Conservation (phyloP, 30 jellyfish, hydroid and myxozoan genomes). For the Kudoa iwatai region DNA sequence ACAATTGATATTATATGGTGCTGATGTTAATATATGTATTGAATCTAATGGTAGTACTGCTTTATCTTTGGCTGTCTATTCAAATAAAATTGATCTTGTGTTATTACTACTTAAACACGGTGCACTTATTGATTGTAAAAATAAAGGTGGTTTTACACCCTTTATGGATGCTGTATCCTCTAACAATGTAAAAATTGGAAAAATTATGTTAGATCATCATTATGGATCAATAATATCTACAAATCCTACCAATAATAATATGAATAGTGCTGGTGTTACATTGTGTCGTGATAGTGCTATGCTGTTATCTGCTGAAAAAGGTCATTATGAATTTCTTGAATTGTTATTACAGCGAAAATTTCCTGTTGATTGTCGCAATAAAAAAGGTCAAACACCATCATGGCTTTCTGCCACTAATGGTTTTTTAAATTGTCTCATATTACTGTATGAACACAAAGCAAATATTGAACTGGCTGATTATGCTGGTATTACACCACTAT, state of each 20-base stretch:
- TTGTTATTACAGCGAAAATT: conserved; percentile 15
- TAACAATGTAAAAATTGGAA: conserved; percentile 77
- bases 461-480: no score
- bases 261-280: conserved; percentile 69
- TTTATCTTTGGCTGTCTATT: conserved; percentile 66
- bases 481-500: no score
- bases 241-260: no score
- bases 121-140: not conserved
- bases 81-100: no score
- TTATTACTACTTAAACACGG: no score
- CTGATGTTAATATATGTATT: conserved; percentile 88
- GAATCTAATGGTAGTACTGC: conserved; percentile 66
- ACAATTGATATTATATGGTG: conserved; percentile 32
- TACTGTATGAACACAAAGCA: no score
- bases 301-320: conserved; percentile 76
- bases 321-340: conserved; percentile 61
- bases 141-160: conserved; percentile 30
- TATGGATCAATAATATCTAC: no score
- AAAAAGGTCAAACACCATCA: conserved; percentile 67
- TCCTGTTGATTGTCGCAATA: conserved; percentile 33
- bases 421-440: no score
- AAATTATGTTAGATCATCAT: conserved; percentile 51
- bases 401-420: conserved; percentile 86
- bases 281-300: conserved; percentile 76
- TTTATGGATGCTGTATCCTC: conserved; percentile 94